Base-by-base conservation (phyloP, 2,888 invertebrate genomes). In the Taenaris catops region DNA sequence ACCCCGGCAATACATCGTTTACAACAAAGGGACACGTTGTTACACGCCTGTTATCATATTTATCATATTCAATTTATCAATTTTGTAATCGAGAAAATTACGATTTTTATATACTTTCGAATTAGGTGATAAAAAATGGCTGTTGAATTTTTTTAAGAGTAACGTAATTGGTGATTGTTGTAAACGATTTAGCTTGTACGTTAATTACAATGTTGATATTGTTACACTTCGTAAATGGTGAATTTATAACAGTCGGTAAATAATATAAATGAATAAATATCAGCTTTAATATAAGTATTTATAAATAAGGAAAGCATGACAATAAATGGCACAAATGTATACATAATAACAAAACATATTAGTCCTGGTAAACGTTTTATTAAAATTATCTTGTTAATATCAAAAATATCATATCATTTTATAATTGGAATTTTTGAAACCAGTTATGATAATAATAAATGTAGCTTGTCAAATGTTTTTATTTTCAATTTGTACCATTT, bases 51-150 rank as follows among this genome's bases (percentile, higher is more conserved):
- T 26, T 23, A 10, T 37, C 25, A 31, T 24, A 6, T 32, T 41
- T 24, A 21, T 44, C 23, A 24, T 43, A 16, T 28, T 28, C 11
- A 10, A 8, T 32, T 11, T 38, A 17, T 14, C 25, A 14, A 23
- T 43, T 10, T 25, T 39, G 9, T 40, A 40, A 43, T 34, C 12
- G 5, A 21, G n/a, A n/a, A n/a, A 23, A 29, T 25, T 20, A 19
- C 9, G 7, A 34, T 31, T 26, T 27, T 38, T 38, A 34, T 27
- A 31, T 38, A 16, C 31, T 38, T 44, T 38, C 5, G 9, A 44
- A 44, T 51, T 58, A 59, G 53, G 56, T 81, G 72, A 80, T 80
- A 71, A 72, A 75, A 68, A 53, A 78, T 83, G 84, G 83, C 84
- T 86, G 84, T 86, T 80, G 63, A 80, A 70, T 75, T 76, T 76